Base-by-base conservation (phyloP, 2,113 vertebrate species). In the Perognathus longimembris region DNA sequence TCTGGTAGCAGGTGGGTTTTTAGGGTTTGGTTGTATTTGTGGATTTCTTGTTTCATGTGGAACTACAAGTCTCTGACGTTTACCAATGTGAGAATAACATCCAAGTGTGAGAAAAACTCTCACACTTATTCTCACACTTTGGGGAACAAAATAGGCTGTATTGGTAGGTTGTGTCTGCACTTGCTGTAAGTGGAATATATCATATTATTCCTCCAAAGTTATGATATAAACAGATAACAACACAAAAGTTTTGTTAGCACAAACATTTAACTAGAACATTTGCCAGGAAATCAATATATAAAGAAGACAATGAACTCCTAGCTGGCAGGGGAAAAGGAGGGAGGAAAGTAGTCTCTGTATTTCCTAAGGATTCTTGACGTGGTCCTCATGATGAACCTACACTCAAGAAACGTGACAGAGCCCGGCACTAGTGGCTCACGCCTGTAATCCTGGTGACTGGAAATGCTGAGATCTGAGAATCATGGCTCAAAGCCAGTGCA, bases 71-170 rank as follows among this genome's bases (percentile, higher is more conserved):
- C 76, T 96, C 86, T 97, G 94, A 97, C 7, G 42, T 92, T n/a
- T 95, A 88, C 61, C 89, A 91, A 94, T 97, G 94, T 95, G 92
- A 97, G 89, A 96, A 95, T 94, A 96, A 84, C 91, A 96, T 95
- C 74, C 22, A 97, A 94, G 95, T 95, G 93, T 92, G 94, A 97
- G 96, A 94, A 95, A 91, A 95, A 70, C 66, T 95, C 94, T 97
- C 85, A 90, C 95, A 94, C 92, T 93, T 92, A 92, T 93, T 94
- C 91, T 96, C 89, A 95, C 95, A 95, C 92, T 88, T 93, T 93
- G 85, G 66, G 42, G 78, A 92, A 91, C 79, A 96, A 96, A 95
- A 96, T 91, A 88, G 81, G 71, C 66, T 94, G 74, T 91, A 91
- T 85, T 91, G 89, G 92, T 94, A 95, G 75, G 34, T 86, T 95